Percentiles rank a stretch among this genome's conserved stretches.
phyloP scores from a whole-genome alignment of 2,113 vertebrate genomes.

The Pseudolaguvia tuberculata region DNA sequence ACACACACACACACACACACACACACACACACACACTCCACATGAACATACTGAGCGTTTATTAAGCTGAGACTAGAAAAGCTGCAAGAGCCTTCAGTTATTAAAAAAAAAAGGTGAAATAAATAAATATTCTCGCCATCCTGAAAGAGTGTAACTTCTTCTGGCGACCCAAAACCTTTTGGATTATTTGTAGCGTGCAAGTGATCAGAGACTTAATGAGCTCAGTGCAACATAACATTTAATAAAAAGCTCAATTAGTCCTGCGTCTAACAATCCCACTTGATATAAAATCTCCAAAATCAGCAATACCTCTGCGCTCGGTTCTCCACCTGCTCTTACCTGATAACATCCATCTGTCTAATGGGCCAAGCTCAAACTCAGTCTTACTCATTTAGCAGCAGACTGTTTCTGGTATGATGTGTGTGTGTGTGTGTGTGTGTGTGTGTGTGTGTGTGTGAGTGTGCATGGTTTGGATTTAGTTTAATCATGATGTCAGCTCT shows the following conservation, averaged over 20 bases:
- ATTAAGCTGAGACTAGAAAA: slow-evolving; percentile 75
- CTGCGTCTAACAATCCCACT: background rate
- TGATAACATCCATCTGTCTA: slow-evolving; percentile 79
- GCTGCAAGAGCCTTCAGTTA: slow-evolving; percentile 58
- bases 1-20: slow-evolving; percentile 21
- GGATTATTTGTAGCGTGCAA: slow-evolving; percentile 35
- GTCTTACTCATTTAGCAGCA: slow-evolving; percentile 85
- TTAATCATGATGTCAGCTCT: slow-evolving; percentile 99
- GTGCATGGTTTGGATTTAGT: slow-evolving; percentile 59
- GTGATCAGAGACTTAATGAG: slow-evolving; percentile 28
- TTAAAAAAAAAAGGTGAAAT: slow-evolving; percentile 20
- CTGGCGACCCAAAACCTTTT: background rate
- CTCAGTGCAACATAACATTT: slow-evolving; percentile 20
- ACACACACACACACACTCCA: slow-evolving; percentile 36
- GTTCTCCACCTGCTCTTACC: slow-evolving; percentile 18
- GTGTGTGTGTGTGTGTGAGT: background rate
- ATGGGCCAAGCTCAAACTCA: slow-evolving; percentile 95
- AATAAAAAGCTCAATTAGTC: slow-evolving; percentile 29
- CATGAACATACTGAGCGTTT: slow-evolving; percentile 67
- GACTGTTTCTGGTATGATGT: slow-evolving; percentile 67
- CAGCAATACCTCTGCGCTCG: background rate
- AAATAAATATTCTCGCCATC: slow-evolving; percentile 37
- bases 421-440: background rate
- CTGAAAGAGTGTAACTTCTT: slow-evolving; percentile 5
- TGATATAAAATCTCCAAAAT: slow-evolving; percentile 1